Base-by-base conservation (phyloP, 2,888 invertebrate genomes). In the Ditylenchus weischeri region DNA sequence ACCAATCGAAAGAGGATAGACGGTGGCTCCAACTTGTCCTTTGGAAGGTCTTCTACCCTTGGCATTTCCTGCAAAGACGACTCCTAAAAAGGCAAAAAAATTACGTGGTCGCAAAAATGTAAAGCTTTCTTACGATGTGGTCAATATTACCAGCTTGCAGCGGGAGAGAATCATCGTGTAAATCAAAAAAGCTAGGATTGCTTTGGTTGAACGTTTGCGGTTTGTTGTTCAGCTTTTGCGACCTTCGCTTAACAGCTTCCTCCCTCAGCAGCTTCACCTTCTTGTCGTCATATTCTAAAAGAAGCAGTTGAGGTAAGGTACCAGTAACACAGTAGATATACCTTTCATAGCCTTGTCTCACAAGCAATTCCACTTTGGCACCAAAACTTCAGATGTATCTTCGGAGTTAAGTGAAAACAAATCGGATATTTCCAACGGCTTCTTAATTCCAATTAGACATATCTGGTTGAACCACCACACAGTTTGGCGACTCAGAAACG, bases 401-500 rank as follows among this genome's bases (percentile, higher is more conserved):
- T 73, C 76, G 23, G 75, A 70, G 61, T 81, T 82, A 43, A 81
- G 67, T 1, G 72, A 65, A 63, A 78, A 81, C 61, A 81, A 69
- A 62, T 81, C 81, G 15, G 62, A 62, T 29, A 76, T 69, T 69
- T 80, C 81, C 58, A 81, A 64, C 13, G 81, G 80, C 61, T 80
- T 81, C n/a, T 70, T 61, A 48, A 75, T 71, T 8, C 81, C 81
- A n/a, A 76, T 71, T 19, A 70, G 69, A 66, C 80, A 81, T 49
- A 82, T 66, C 23, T 66, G 36, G 60, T 81, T 91, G 84, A 93
- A 93, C 95, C 95, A 96, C 78, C 90, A 88, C 84, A 91, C 94
- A 3, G 90, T 88, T 35, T 93, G 86, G 66, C 89, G 88, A 23
- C 92, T 92, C 10, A 92, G 88, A 84, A 92, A 94, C 65, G 93